Conservation (phyloP, 2,113 vertebrate genomes). For the Ophiodon elongatus region DNA sequence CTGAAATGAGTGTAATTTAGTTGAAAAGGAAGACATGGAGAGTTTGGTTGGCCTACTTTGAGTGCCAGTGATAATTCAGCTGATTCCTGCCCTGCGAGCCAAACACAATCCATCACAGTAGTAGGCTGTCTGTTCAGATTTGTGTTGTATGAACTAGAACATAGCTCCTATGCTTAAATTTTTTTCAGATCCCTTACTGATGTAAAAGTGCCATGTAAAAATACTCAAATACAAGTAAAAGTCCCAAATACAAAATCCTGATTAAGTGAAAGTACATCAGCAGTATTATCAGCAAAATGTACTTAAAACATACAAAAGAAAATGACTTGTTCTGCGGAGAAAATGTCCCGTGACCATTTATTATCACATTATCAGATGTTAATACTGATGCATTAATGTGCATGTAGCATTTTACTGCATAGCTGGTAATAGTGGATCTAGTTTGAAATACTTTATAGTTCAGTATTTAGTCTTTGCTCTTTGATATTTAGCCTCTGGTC, state of each 20-base stretch:
- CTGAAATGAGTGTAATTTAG: constrained; percentile 63
- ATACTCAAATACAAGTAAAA: neutral
- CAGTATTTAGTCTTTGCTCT: no score
- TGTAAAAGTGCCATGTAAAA: neutral
- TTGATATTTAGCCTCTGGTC: no score
- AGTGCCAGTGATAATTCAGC: constrained; percentile 48
- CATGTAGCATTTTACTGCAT: no score
- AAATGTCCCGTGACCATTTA: no score
- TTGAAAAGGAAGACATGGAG: constrained; percentile 42
- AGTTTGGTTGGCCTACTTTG: constrained; percentile 54
- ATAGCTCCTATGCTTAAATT: neutral
- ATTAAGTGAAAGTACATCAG: neutral
- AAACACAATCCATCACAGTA: constrained; percentile 39
- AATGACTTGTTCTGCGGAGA: no score
- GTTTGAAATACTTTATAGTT: no score
- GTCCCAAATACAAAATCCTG: neutral
- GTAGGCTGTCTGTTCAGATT: constrained; percentile 30
- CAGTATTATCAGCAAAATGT: neutral
- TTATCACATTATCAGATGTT: no score
- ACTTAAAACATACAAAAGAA: no score
- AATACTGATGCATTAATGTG: neutral
- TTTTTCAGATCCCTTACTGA: neutral
- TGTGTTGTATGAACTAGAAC: neutral
- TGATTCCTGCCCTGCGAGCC: constrained; percentile 29
- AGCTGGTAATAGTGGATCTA: no score